Base-by-base conservation (phyloP, 2,113 vertebrate species). In the Hystrix brachyura region DNA sequence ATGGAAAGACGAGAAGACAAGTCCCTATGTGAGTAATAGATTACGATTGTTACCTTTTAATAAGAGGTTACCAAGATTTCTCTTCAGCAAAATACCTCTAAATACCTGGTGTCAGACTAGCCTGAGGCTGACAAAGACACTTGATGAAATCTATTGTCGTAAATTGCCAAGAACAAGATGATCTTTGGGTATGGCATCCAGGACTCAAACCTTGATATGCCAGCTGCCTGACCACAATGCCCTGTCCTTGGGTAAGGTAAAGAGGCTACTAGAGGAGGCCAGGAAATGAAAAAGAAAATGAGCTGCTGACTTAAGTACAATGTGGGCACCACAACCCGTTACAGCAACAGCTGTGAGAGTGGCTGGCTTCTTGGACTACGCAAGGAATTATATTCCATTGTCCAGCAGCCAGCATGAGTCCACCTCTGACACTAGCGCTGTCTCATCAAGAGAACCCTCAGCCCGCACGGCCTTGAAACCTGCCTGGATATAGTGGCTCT, bases 201-300 rank as follows among this genome's bases (percentile, higher is more conserved):
- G n/a, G 65, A 79, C 81, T 88, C 74, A 87, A 95, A 74, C 48
- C 65, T 46, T 72, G 53, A 72, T 72, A 67, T 51, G 53, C 32
- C 79, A 57, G 69, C 91, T 78, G n/a, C 72, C 23, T 81, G 74
- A 71, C 82, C 83, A 65, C 79, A 90, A 38, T n/a, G 32, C 15
- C 51, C 55, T 23, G 27, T 60, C 55, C 65, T 85, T 93, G 59
- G 59, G 23, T 88, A 78, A 64, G 3, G 1, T 85, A 92, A n/a
- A 71, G 19, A 86, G 46, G 69, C 43, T 65, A 48, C 14, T 60
- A 51, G 78, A 76, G 91, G 71, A 71, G 51, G 46, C 2, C 74
- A 86, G 34, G 51, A 95, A 96, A 81, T 81, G 62, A 96, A 93
- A 93, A 32, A 79, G 71, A 97, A 95, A 95, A 83, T 57, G 71